These are phyloP conservation scores for Caenorhabditis imperialis DNA, from an alignment of 2,888 invertebrate genomes.

Conservation along the genomic window DNA sequence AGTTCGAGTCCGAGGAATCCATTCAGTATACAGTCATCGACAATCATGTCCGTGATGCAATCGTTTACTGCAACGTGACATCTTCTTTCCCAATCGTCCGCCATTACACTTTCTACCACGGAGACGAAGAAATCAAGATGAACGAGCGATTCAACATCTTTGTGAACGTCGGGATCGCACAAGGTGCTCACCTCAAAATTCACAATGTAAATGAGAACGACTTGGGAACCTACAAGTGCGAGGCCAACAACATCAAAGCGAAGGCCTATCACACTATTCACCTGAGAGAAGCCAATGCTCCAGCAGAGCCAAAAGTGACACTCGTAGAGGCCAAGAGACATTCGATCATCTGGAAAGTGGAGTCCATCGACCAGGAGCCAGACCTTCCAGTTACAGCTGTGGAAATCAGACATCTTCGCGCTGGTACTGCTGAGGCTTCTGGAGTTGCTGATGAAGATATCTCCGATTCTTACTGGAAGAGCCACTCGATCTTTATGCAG, in stretches of 20 bases:
- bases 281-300: slow-evolving; percentile 71
- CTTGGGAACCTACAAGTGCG: slow-evolving; percentile 71
- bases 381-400: slow-evolving; percentile 42
- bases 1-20: slow-evolving; percentile 61
- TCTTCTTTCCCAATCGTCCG: slow-evolving; percentile 66
- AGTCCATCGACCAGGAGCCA: slow-evolving; percentile 56
- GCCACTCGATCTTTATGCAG: slow-evolving; percentile 29
- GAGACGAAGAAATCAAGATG: slow-evolving; percentile 58
- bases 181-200: slow-evolving; percentile 65
- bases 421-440: slow-evolving; percentile 29
- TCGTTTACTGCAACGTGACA: slow-evolving; percentile 70
- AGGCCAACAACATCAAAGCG: slow-evolving; percentile 74
- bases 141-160: slow-evolving; percentile 61
- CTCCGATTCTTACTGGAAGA: slow-evolving; percentile 42
- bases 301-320: slow-evolving; percentile 69
- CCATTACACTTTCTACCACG: slow-evolving; percentile 69
- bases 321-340: slow-evolving; percentile 61
- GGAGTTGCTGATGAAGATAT: slow-evolving; percentile 42
- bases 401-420: slow-evolving; percentile 47
- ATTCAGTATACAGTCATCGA: slow-evolving; percentile 67
- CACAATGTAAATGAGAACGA: slow-evolving; percentile 68
- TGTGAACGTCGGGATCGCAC: slow-evolving; percentile 56
- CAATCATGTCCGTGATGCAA: slow-evolving; percentile 40
- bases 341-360: slow-evolving; percentile 68
- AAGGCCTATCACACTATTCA: slow-evolving; percentile 65